phyloP scores from a whole-genome alignment of 2,797 vertebrate species.

The Notolepis coatsorum region DNA sequence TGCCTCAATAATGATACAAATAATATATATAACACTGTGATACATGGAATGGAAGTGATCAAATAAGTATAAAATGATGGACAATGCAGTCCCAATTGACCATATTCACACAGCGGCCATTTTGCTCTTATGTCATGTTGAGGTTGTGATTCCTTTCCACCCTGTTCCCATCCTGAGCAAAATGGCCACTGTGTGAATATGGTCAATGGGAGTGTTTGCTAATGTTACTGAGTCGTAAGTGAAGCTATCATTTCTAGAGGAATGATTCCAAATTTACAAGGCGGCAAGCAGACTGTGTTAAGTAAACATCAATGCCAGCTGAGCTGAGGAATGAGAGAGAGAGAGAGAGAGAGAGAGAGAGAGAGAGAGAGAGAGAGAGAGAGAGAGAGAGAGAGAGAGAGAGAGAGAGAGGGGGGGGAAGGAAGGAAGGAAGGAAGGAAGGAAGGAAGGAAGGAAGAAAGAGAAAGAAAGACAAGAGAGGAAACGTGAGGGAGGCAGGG shows the following conservation, averaged over 20 bases:
- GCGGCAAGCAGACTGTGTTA: constrained; percentile 46
- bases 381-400: no score
- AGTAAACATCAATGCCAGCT: constrained; percentile 34
- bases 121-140: constrained; percentile 12
- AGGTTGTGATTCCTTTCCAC: no score
- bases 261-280: constrained; percentile 50
- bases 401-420: not conserved
- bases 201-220: not conserved
- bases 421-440: not conserved
- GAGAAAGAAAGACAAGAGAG: no score
- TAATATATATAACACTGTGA: no score
- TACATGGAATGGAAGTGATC: no score
- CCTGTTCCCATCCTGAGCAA: not conserved
- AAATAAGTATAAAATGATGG: no score
- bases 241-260: constrained; percentile 35
- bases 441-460: no score
- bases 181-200: not conserved
- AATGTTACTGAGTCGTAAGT: constrained; percentile 29
- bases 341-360: not conserved
- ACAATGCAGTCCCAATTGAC: constrained; percentile 33
- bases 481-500: not conserved
- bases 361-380: constrained; percentile 1
- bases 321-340: constrained; percentile 13
- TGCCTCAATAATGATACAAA: no score
- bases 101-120: constrained; percentile 19